Evolutionary conservation across 2,113 vertebrate genomes (phyloP).

Genomic region (Glareola pratincola): DNA sequence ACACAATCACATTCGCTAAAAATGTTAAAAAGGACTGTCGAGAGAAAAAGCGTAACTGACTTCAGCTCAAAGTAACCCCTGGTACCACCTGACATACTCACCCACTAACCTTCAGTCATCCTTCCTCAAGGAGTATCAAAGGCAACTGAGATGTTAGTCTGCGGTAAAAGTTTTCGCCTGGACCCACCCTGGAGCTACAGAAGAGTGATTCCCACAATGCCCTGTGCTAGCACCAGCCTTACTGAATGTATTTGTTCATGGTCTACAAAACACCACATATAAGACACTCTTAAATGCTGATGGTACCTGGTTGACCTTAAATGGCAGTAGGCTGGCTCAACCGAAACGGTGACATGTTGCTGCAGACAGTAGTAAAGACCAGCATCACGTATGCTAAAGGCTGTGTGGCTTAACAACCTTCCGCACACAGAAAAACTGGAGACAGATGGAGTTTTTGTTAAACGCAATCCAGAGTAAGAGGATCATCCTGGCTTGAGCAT

Average conservation of each 20-base stretch:
- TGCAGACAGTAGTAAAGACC: not conserved
- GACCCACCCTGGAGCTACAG: not conserved
- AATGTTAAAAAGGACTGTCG: not conserved
- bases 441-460: not conserved
- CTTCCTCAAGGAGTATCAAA: not conserved
- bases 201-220: not conserved
- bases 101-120: not conserved
- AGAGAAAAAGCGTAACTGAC: not conserved
- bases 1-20: rapidly evolving
- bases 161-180: not conserved
- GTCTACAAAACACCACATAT: not conserved
- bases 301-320: not conserved
- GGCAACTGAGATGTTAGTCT: not conserved
- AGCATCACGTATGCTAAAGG: not conserved
- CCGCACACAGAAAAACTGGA: not conserved
- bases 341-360: not conserved
- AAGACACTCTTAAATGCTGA: not conserved
- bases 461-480: not conserved
- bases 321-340: not conserved
- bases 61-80: not conserved
- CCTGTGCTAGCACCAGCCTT: not conserved
- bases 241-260: not conserved
- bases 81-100: not conserved
- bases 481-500: not conserved
- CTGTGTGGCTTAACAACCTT: not conserved